These are phyloP conservation scores for Dyspetes luteomarginatus DNA, from an alignment of 2,888 invertebrate species.

Conservation along the genomic window DNA sequence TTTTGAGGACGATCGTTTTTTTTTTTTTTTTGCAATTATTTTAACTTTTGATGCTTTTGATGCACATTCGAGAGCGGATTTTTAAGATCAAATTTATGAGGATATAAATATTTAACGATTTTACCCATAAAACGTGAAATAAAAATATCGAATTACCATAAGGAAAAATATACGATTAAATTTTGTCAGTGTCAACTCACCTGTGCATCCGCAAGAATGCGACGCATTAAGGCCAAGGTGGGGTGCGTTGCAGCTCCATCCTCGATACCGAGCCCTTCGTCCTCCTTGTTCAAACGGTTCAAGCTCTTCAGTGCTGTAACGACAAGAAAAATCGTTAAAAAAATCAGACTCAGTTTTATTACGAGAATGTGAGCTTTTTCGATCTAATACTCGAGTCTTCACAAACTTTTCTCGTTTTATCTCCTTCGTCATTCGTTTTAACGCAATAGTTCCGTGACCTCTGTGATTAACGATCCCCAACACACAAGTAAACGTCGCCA, in stretches of 20 bases:
- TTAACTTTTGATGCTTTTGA: too few species aligned
- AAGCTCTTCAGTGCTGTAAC: slow-evolving; percentile 81
- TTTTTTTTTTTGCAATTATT: neutral
- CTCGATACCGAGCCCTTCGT: slow-evolving; percentile 79
- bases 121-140: too few species aligned
- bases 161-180: slow-evolving; percentile 9
- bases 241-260: slow-evolving; percentile 85
- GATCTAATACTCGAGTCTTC: neutral
- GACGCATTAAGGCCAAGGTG: slow-evolving; percentile 94
- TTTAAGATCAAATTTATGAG: too few species aligned
- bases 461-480: slow-evolving; percentile 24
- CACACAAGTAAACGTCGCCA: neutral
- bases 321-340: slow-evolving; percentile 49
- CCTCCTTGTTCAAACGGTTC: slow-evolving; percentile 80
- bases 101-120: too few species aligned
- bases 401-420: neutral
- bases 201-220: slow-evolving; percentile 94
- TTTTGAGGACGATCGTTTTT: neutral
- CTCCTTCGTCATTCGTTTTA: neutral
- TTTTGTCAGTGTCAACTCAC: slow-evolving; percentile 83
- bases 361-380: neutral
- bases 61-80: too few species aligned
- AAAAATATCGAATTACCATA: too few species aligned
- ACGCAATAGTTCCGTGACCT: neutral
- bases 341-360: neutral